Percentiles rank a stretch among this genome's conserved stretches.
Conservation (phyloP, 53 echinoderm and acorn worm species). For the Holothuria leucospilota region DNA sequence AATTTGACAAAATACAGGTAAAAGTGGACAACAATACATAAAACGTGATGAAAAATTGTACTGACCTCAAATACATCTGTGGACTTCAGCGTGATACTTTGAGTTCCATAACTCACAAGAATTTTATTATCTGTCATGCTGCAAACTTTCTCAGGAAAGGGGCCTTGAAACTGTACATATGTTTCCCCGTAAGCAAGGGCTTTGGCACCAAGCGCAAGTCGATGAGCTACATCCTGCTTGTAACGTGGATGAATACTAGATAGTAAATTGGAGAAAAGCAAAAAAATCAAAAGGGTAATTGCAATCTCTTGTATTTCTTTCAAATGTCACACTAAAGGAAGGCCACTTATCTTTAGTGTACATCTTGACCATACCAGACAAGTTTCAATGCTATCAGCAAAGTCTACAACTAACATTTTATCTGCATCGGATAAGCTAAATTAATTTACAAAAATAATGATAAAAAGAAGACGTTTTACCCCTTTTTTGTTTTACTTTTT, state of each 20-base stretch:
- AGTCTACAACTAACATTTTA: no score
- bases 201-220: slow-evolving; percentile 78
- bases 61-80: slow-evolving; percentile 80
- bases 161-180: slow-evolving; percentile 63
- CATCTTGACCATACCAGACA: no score
- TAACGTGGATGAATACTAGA: slow-evolving; percentile 88
- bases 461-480: no score
- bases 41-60: not conserved
- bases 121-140: slow-evolving; percentile 40
- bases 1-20: no score
- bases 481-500: no score
- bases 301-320: no score
- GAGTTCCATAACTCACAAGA: slow-evolving; percentile 57
- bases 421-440: no score
- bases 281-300: not conserved
- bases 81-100: slow-evolving; percentile 53
- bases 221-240: slow-evolving; percentile 88
- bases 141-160: slow-evolving; percentile 73
- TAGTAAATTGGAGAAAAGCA: not conserved
- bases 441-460: no score
- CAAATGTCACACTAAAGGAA: not conserved
- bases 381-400: no score
- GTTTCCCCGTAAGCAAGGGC: slow-evolving; percentile 73
- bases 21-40: no score
- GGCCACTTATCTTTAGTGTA: no score